A percentile compares a stretch with the other conserved stretches of the same genome.
These are phyloP conservation scores for Lycia hirtaria DNA, from an alignment of 2,888 invertebrate species.

Conservation along the genomic window DNA sequence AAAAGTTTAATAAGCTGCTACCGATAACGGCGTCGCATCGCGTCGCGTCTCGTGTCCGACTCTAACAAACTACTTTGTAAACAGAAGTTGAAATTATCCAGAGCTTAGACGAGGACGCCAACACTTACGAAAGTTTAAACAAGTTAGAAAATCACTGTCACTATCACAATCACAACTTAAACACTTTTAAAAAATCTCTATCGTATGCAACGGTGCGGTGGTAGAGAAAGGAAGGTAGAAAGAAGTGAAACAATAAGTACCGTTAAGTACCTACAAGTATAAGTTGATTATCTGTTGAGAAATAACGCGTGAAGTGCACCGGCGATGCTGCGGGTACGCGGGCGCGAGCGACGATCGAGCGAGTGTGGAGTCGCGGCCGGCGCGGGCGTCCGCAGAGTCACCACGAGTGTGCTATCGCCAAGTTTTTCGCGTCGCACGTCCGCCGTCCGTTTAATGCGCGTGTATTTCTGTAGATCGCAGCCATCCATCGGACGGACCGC, in stretches of 20 bases:
- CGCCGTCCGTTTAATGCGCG: conserved; percentile 73
- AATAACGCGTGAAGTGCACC: conserved; percentile 29
- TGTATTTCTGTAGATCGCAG: conserved; percentile 83
- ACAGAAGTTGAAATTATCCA: not conserved
- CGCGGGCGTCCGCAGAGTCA: conserved; percentile 57
- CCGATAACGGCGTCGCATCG: conserved; percentile 7
- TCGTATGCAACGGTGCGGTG: not conserved
- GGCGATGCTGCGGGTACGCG: conserved; percentile 17
- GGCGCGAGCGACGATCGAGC: conserved; percentile 24
- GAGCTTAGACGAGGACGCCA: not conserved
- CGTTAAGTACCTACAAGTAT: conserved; percentile 25
- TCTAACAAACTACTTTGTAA: conserved; percentile 9
- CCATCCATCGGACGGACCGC: conserved; percentile 83
- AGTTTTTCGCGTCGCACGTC: conserved; percentile 68
- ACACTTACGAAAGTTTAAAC: conserved; percentile 1
- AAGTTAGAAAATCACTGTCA: conserved; percentile 19
- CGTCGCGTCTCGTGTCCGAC: conserved; percentile 1
- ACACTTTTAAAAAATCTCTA: not conserved
- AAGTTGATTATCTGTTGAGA: conserved; percentile 20
- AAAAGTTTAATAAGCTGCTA: too few relatives aligned
- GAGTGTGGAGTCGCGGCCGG: conserved; percentile 37
- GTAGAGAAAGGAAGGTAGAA: conserved; percentile 7
- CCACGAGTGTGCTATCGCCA: conserved; percentile 63
- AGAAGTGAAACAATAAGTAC: conserved; percentile 9
- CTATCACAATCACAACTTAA: conserved; percentile 7